Base-by-base conservation (phyloP, 2,888 invertebrate species). In the Salpingus planirostris region DNA sequence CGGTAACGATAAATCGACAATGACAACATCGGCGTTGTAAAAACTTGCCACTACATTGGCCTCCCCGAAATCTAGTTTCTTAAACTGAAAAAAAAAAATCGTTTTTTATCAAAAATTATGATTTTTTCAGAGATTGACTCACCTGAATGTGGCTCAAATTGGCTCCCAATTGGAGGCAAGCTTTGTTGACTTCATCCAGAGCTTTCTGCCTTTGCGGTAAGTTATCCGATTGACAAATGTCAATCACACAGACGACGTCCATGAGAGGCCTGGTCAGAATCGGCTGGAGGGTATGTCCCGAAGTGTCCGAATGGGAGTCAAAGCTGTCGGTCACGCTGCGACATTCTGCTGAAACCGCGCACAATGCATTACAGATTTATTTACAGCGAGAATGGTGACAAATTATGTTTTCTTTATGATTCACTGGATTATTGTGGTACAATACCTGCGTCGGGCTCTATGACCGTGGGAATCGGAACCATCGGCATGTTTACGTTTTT, bases 21-120 rank as follows among this genome's bases (percentile, higher is more conserved):
- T 74, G 0, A 91, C 95, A 25, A 97, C 91, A 64, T 98, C 97
- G 0, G 98, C 97, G 75, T 95, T 95, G 67, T 97, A 97, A 67
- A 98, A 97, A 46, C 81, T 83, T 60, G 96, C 95, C 53, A 96
- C 67, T 1, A 90, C 89, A 64, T 88, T 89, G 8, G 91, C 86
- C 68, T 97, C 97, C 1, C 96, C 97, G 67, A 95, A 97, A 67
- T 98, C 97, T 46, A 97, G 69, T 62, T 91, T 92, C 61, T 97
- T 92, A 73, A 95, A 97, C 85, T 90, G 68, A 46, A 43, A 32
- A 28, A 40, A 21, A 36, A 26, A 12, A 13, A 26, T 10, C n/a
- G 15, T 24, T 24, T 29, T 6, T 11, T 18, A 28, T n/a, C n/a
- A n/a, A n/a, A n/a, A n/a, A n/a, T n/a, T n/a, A n/a, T n/a, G n/a